Conservation (phyloP, 2,888 invertebrate genomes). For the Leptinotarsa juncta region DNA sequence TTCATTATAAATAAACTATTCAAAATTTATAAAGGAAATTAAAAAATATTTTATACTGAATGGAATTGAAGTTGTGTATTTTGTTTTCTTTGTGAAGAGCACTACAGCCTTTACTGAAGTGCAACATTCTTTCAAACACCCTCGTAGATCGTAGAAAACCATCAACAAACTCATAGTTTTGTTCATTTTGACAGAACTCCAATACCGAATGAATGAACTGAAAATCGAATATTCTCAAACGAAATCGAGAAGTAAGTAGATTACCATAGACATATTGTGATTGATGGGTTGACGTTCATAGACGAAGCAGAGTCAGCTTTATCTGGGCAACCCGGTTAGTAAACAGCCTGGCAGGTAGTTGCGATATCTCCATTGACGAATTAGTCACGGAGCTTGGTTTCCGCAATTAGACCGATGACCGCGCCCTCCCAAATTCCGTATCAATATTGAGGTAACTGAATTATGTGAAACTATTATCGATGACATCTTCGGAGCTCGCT, state of each 20-base stretch:
- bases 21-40: too few relatives aligned
- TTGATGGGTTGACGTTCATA: conserved; percentile 47
- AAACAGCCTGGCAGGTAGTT: conserved; percentile 46
- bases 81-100: too few relatives aligned
- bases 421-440: conserved; percentile 41
- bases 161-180: too few relatives aligned
- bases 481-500: background rate
- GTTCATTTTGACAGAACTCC: background rate
- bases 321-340: conserved; percentile 44
- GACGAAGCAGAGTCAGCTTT: conserved; percentile 43
- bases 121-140: too few relatives aligned
- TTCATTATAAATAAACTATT: too few relatives aligned
- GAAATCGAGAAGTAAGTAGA: conserved; percentile 23
- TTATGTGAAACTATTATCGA: conserved; percentile 13
- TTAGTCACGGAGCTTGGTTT: conserved; percentile 44
- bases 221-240: background rate
- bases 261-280: conserved; percentile 39
- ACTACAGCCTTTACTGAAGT: too few relatives aligned
- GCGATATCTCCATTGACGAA: conserved; percentile 46
- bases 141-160: too few relatives aligned
- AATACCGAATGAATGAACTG: background rate
- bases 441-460: conserved; percentile 31
- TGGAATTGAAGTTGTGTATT: too few relatives aligned
- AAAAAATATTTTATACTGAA: too few relatives aligned
- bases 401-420: conserved; percentile 42